Base-by-base conservation (phyloP, 2,113 vertebrate genomes). In the Silurus meridionalis region DNA sequence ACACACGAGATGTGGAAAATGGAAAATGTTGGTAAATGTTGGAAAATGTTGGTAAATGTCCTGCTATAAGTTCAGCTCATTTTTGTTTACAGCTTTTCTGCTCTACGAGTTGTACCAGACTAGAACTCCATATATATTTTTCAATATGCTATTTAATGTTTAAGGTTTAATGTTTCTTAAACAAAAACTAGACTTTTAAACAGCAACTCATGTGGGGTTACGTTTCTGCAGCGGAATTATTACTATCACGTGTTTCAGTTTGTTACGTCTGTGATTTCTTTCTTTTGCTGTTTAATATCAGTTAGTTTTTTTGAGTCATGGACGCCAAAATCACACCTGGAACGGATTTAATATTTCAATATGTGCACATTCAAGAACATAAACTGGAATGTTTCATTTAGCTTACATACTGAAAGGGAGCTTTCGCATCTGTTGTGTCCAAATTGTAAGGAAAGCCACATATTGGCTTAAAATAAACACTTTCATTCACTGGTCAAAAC, bases 1-100 rank as follows among this genome's bases (percentile, higher is more conserved):
- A 86, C 25, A 79, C 61, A 83, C 25, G 37, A 58, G 66, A 15
- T 88, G 83, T 57, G 69, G 58, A n/a, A n/a, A n/a, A n/a, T 37
- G 71, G 71, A 80, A 80, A 58, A 71, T 11, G 15, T 53, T 55
- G n/a, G n/a, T n/a, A n/a, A n/a, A n/a, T n/a, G n/a, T n/a, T n/a
- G n/a, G n/a, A n/a, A n/a, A n/a, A n/a, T n/a, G n/a, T n/a, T n/a
- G 37, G 37, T 37, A 37, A 37, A 37, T 37, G 37, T 1, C 25
- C 21, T 10, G 23, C 81, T 78, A n/a, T 53, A 6, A 57, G 52
- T 55, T 57, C 52, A 0, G 52, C 53, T n/a, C 23, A 0, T 5
- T 52, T 58, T 28, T 19, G 53, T 28, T 57, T 58, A 1, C 2
- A 58, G 28, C 7, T 57, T 37, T 58, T 9, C 15, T 60, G 77